Conservation (phyloP, 2,113 vertebrate species). For the Toxostoma redivivum region DNA sequence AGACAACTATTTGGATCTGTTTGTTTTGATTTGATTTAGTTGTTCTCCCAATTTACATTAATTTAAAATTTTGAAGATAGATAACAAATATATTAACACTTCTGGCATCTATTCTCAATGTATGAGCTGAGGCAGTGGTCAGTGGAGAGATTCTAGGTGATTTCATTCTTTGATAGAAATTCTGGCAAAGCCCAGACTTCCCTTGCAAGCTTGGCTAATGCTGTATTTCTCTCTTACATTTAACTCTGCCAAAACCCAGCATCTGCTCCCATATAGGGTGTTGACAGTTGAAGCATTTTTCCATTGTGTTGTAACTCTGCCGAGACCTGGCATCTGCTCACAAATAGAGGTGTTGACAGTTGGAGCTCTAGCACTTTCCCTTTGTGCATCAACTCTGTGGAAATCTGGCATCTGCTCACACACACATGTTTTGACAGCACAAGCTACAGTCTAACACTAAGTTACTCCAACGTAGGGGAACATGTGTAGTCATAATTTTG, state of each 20-base stretch:
- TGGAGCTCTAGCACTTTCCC: slow-evolving; percentile 44
- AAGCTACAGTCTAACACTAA: slow-evolving; percentile 34
- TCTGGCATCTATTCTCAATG: not conserved
- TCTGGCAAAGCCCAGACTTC: not conserved
- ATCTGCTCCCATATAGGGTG: slow-evolving; percentile 52
- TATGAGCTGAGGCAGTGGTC: not conserved
- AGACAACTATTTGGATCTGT: not conserved
- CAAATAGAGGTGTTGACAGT: slow-evolving; percentile 60
- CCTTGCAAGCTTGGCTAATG: not conserved
- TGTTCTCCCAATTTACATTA: not conserved
- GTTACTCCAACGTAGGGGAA: not conserved
- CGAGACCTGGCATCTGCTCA: slow-evolving; percentile 59
- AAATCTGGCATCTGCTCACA: slow-evolving; percentile 46
- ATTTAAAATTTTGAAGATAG: not conserved
- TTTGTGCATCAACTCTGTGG: slow-evolving; percentile 46
- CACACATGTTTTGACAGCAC: slow-evolving; percentile 46
- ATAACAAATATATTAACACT: not conserved
- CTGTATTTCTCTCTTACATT: not conserved
- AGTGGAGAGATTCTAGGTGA: not conserved
- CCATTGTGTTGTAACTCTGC: slow-evolving; percentile 57
- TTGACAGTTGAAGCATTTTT: slow-evolving; percentile 59
- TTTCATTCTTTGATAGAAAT: not conserved
- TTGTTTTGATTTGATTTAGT: not conserved
- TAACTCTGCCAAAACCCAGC: slow-evolving; percentile 38
- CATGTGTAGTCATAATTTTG: not conserved